Evolutionary conservation across 2,113 vertebrate species (phyloP).

Genomic region (Columba livia): DNA sequence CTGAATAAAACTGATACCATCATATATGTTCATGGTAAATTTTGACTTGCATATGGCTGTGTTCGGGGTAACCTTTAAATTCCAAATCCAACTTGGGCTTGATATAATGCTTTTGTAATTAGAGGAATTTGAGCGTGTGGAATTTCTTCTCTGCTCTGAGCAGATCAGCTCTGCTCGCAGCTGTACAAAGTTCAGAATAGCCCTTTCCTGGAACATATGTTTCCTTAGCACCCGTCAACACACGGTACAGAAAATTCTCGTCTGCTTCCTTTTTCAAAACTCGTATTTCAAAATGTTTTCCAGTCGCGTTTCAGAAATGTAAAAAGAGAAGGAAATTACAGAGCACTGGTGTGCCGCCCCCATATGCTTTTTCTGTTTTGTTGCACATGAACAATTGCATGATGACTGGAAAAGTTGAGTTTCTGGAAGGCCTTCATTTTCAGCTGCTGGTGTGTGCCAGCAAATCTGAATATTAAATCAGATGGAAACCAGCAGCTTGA

Average conservation of each 20-base stretch:
- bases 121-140: neutral
- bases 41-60: neutral
- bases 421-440: slow-evolving; percentile 42
- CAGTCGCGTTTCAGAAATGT: neutral
- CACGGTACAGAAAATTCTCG: accelerated
- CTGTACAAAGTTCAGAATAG: neutral
- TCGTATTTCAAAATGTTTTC: neutral
- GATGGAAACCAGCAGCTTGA: slow-evolving; percentile 57
- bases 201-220: neutral
- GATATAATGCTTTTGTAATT: neutral
- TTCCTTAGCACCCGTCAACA: neutral
- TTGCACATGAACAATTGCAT: slow-evolving; percentile 12
- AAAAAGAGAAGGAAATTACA: neutral
- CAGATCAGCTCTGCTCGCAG: neutral
- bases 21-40: neutral
- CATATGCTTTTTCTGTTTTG: slow-evolving; percentile 33
- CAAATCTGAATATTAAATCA: slow-evolving; percentile 57
- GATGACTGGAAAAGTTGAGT: slow-evolving; percentile 1
- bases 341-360: neutral
- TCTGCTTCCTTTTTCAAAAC: neutral
- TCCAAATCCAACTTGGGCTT: neutral
- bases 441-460: slow-evolving; percentile 33
- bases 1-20: slow-evolving; percentile 33
- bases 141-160: neutral
- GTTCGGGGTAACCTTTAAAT: slow-evolving; percentile 10